phyloP scores from a whole-genome alignment of 1,140 invertebrate genomes.

The Drosophila auraria region DNA sequence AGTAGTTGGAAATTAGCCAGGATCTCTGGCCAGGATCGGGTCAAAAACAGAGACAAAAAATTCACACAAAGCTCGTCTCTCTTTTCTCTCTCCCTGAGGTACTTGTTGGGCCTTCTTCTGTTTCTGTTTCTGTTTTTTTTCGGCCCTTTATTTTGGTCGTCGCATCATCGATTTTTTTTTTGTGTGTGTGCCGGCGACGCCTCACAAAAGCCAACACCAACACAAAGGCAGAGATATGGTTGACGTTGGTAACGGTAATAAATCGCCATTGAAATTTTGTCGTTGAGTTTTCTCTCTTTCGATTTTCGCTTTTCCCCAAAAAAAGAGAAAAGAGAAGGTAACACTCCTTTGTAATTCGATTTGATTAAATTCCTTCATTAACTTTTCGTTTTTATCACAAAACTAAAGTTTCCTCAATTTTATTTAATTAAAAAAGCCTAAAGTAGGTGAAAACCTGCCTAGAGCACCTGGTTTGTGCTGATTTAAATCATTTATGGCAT shows the following conservation, averaged over 20 bases:
- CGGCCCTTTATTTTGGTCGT: slow-evolving; percentile 75
- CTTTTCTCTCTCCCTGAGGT: slow-evolving; percentile 33
- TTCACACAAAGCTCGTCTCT: background rate
- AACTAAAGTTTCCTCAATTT: background rate
- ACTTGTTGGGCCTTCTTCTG: slow-evolving; percentile 56
- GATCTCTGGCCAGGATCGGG: background rate
- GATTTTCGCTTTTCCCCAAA: background rate
- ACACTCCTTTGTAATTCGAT: background rate
- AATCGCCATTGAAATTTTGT: slow-evolving; percentile 76
- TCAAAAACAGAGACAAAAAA: background rate
- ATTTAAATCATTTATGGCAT: too few species aligned
- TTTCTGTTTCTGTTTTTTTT: slow-evolving; percentile 12
- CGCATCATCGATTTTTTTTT: slow-evolving; percentile 71
- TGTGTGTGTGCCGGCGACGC: slow-evolving; percentile 20
- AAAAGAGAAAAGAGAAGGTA: background rate
- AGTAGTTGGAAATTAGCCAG: background rate
- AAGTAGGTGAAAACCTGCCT: too few species aligned
- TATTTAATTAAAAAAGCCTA: background rate
- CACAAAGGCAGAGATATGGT: slow-evolving; percentile 16
- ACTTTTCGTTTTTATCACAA: background rate
- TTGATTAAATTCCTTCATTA: background rate
- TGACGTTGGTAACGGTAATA: slow-evolving; percentile 71
- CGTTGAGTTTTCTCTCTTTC: slow-evolving; percentile 6
- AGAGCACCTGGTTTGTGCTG: too few species aligned
- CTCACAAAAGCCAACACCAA: slow-evolving; percentile 6